Evolutionary conservation across 23 tunicate species (phyloP).

Genomic region (Halocynthia roretzi): DNA sequence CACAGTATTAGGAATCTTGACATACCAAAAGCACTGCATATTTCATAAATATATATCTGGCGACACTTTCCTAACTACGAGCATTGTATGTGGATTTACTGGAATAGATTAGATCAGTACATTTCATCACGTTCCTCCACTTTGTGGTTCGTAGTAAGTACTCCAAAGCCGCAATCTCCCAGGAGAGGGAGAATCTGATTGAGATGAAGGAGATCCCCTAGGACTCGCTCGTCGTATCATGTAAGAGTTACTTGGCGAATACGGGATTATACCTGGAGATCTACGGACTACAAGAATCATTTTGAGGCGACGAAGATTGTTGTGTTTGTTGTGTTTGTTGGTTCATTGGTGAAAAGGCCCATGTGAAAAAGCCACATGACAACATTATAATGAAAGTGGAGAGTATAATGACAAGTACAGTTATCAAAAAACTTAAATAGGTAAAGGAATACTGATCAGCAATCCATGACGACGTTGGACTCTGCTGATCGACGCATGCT

Average conservation of each 20-base stretch:
- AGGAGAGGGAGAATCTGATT: constrained; percentile 40
- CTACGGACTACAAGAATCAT: not conserved
- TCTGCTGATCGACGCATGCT: not conserved
- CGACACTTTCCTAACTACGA: too few relatives aligned
- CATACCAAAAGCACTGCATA: too few relatives aligned
- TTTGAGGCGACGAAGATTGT: not conserved
- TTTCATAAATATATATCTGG: too few relatives aligned
- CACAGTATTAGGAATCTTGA: too few relatives aligned
- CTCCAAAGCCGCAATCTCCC: constrained; percentile 60
- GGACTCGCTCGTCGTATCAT: constrained; percentile 13
- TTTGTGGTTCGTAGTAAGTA: constrained; percentile 63
- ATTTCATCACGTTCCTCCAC: constrained; percentile 24
- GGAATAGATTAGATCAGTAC: not conserved
- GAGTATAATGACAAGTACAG: not conserved
- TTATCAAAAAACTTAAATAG: not conserved
- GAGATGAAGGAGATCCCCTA: constrained; percentile 14
- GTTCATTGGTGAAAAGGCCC: not conserved
- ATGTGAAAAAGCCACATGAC: constrained; percentile 6
- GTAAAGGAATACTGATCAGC: constrained; percentile 16
- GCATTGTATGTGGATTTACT: not conserved
- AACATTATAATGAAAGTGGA: not conserved
- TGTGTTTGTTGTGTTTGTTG: too few relatives aligned
- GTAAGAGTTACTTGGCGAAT: constrained; percentile 25
- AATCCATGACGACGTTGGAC: not conserved
- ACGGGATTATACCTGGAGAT: constrained; percentile 18